Percentiles rank a stretch among this genome's conserved stretches.
Evolutionary conservation across 2,888 invertebrate genomes (phyloP).

Genomic region (Metellina segmentata): DNA sequence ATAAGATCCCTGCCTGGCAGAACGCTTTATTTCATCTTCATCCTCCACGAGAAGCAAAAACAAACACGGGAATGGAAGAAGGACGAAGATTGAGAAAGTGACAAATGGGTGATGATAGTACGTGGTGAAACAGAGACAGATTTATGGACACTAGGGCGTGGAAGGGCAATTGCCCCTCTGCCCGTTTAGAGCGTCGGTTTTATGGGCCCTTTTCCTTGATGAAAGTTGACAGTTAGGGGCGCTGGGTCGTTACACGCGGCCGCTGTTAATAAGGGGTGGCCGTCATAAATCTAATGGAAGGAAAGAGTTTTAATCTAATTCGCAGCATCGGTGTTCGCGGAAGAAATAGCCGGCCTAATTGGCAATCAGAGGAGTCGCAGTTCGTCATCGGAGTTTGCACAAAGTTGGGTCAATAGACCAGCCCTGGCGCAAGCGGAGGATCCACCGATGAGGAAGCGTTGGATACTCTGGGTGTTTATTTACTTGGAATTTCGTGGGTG

Average conservation of each 20-base stretch:
- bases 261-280: conserved; percentile 59
- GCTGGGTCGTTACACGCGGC: conserved; percentile 59
- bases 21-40: too few relatives aligned
- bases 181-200: conserved; percentile 57
- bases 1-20: too few relatives aligned
- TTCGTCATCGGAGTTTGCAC: background rate
- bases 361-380: conserved; percentile 36
- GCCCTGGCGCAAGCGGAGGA: too few relatives aligned
- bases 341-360: conserved; percentile 20
- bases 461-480: too few relatives aligned
- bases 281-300: conserved; percentile 66
- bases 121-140: conserved; percentile 52
- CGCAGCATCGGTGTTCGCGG: background rate
- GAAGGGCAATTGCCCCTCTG: conserved; percentile 60
- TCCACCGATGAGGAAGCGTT: too few relatives aligned
- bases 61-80: background rate
- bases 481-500: too few relatives aligned
- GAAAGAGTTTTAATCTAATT: conserved; percentile 64
- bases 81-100: conserved; percentile 64
- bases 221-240: conserved; percentile 72
- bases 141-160: conserved; percentile 51
- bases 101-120: conserved; percentile 66
- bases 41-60: background rate
- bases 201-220: conserved; percentile 53
- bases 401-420: background rate